A percentile compares a stretch with the other conserved stretches of the same genome.
Evolutionary conservation across 2,797 vertebrate species (phyloP).

Genomic region (Diceros bicornis): DNA sequence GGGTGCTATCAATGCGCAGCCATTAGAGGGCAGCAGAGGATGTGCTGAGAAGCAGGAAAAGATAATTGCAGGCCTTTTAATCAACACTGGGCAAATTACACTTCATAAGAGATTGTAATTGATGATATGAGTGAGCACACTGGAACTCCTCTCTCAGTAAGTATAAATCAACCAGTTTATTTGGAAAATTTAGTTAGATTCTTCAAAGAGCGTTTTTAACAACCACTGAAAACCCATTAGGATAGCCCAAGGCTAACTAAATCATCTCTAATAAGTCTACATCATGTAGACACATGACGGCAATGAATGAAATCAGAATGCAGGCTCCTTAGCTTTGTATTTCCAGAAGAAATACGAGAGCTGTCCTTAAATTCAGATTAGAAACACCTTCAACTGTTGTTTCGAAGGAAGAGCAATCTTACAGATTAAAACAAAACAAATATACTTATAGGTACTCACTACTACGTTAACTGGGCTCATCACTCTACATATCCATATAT

Average conservation of each 20-base stretch:
- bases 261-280: constrained; percentile 72
- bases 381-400: constrained; percentile 28
- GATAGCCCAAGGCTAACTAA: constrained; percentile 67
- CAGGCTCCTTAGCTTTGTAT: not conserved
- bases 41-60: constrained; percentile 21
- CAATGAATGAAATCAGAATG: constrained; percentile 66
- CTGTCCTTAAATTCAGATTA: constrained; percentile 40
- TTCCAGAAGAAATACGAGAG: constrained; percentile 19
- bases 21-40: constrained; percentile 85
- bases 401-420: not conserved
- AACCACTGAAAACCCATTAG: constrained; percentile 71
- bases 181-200: constrained; percentile 79
- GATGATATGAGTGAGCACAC: constrained; percentile 65
- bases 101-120: constrained; percentile 75
- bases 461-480: not conserved
- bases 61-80: constrained; percentile 74
- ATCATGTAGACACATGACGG: constrained; percentile 54
- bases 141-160: constrained; percentile 70
- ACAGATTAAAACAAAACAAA: not conserved
- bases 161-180: constrained; percentile 78
- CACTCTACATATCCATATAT: not conserved
- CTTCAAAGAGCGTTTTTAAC: constrained; percentile 75
- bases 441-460: not conserved
- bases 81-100: constrained; percentile 73
- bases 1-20: constrained; percentile 76